phyloP scores from a whole-genome alignment of 2,113 vertebrate species.

The Lota lota region DNA sequence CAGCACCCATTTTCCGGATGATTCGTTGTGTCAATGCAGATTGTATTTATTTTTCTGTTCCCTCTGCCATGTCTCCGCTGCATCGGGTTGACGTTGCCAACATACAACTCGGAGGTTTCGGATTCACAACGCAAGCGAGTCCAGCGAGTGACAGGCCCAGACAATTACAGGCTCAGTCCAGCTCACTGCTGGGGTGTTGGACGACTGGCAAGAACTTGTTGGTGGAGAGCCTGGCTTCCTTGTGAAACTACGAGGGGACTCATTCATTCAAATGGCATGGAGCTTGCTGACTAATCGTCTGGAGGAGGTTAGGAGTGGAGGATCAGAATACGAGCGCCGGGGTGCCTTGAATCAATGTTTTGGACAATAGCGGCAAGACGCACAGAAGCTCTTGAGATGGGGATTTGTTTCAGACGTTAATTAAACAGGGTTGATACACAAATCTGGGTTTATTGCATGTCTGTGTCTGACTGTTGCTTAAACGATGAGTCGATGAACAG shows the following conservation, averaged over 20 bases:
- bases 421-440: too few species aligned
- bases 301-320: slow-evolving; percentile 19
- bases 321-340: background rate
- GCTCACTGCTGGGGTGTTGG: slow-evolving; percentile 19
- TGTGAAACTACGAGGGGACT: background rate
- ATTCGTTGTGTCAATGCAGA: slow-evolving; percentile 63
- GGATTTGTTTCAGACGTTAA: background rate
- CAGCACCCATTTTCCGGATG: slow-evolving; percentile 62
- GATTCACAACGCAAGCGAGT: slow-evolving; percentile 44
- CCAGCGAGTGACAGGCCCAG: slow-evolving; percentile 23
- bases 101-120: slow-evolving; percentile 22
- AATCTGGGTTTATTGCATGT: too few species aligned
- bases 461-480: too few species aligned
- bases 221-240: background rate
- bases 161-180: slow-evolving; percentile 32
- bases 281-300: slow-evolving; percentile 36
- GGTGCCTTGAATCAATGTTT: slow-evolving; percentile 13
- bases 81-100: slow-evolving; percentile 8
- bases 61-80: background rate
- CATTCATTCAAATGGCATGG: slow-evolving; percentile 38
- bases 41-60: slow-evolving; percentile 30
- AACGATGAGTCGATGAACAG: too few species aligned
- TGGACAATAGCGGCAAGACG: slow-evolving; percentile 1
- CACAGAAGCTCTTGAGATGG: background rate
- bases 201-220: slow-evolving; percentile 31